These are phyloP conservation scores for Elegia similella DNA, from an alignment of 2,888 invertebrate genomes.

Conservation along the genomic window DNA sequence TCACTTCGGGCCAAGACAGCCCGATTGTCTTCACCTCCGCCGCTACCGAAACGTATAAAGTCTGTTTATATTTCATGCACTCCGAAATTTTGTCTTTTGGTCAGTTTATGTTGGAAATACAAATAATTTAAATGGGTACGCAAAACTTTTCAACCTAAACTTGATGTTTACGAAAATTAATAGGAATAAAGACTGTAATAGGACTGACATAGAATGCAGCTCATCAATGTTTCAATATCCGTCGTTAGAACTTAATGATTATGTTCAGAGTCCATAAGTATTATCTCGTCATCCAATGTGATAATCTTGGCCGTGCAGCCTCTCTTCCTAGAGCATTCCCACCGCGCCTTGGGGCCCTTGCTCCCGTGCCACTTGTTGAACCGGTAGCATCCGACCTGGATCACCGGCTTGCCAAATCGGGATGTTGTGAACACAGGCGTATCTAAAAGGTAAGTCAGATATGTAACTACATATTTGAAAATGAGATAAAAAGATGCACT, in stretches of 20 bases:
- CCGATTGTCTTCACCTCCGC: no score
- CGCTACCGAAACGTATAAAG: no score
- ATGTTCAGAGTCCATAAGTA: not conserved
- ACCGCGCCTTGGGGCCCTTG: constrained; percentile 27
- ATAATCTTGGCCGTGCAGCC: constrained; percentile 25
- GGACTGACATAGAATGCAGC: not conserved
- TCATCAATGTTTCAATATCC: not conserved
- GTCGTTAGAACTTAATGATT: not conserved
- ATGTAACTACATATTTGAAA: no score
- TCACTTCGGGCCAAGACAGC: no score
- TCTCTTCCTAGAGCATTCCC: constrained; percentile 23
- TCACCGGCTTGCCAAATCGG: constrained; percentile 26
- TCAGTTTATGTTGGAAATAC: no score
- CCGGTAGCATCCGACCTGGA: constrained; percentile 31
- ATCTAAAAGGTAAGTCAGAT: not conserved
- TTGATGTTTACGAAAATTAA: constrained; percentile 17
- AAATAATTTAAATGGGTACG: no score
- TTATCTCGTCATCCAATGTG: constrained; percentile 15
- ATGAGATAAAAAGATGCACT: no score
- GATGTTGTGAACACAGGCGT: constrained; percentile 29
- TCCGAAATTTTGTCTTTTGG: no score
- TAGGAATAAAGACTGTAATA: not conserved
- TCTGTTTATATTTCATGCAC: no score
- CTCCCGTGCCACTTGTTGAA: constrained; percentile 34
- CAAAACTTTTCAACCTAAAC: no score